Evolutionary conservation across 2,113 vertebrate genomes (phyloP).

Genomic region (Tinamus guttatus): DNA sequence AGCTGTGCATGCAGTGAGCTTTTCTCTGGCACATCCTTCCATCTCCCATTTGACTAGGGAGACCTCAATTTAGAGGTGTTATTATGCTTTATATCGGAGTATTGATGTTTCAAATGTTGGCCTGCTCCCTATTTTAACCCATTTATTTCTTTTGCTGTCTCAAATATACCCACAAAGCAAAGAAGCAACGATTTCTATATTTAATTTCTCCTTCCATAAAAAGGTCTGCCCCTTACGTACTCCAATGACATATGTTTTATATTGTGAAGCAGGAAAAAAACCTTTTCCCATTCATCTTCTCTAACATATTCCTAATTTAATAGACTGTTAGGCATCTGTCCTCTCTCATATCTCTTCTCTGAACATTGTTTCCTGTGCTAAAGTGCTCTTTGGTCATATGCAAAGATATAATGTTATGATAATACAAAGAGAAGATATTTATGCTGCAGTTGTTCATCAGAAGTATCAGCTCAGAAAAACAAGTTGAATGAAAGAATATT

Average conservation of each 20-base stretch:
- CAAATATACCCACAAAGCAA: background rate
- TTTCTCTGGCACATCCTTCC: background rate
- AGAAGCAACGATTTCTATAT: background rate
- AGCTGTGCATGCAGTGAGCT: accelerated
- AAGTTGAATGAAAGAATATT: background rate
- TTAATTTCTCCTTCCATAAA: background rate
- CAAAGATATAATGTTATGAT: background rate
- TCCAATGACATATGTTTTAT: too few species aligned
- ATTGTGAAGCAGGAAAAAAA: background rate
- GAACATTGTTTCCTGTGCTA: background rate
- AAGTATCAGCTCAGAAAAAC: background rate
- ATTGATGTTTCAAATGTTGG: background rate
- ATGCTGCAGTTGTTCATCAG: background rate
- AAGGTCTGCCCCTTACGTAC: background rate
- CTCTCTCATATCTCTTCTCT: background rate
- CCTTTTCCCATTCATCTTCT: background rate
- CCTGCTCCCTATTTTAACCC: background rate
- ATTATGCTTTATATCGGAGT: background rate
- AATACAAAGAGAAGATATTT: background rate
- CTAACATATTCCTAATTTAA: background rate
- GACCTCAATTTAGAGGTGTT: background rate
- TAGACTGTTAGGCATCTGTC: accelerated
- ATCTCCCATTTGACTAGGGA: background rate
- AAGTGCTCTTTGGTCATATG: background rate
- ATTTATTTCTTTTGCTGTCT: background rate